phyloP scores from a whole-genome alignment of 2,797 vertebrate species.

The Poecilia wingei region DNA sequence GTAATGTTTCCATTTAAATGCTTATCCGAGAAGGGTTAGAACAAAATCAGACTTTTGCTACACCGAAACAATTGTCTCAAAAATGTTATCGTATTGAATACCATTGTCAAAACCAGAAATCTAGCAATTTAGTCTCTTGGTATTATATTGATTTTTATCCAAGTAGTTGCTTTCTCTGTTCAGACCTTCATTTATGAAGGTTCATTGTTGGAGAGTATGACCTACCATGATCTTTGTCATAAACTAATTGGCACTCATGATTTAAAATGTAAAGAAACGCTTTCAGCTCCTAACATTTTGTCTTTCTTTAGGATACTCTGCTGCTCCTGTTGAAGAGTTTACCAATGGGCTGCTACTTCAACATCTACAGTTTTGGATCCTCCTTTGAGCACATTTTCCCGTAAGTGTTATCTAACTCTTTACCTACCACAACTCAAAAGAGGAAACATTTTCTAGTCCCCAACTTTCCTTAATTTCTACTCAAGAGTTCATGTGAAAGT shows the following conservation, averaged over 20 bases:
- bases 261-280: no score
- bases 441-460: no score
- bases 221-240: no score
- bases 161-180: no score
- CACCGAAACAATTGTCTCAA: background rate
- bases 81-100: no score
- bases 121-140: no score
- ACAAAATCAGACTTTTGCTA: background rate
- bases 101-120: no score
- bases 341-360: constrained; percentile 89
- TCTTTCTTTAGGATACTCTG: constrained; percentile 77
- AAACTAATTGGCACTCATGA: no score
- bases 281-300: background rate
- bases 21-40: background rate
- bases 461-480: background rate
- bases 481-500: background rate
- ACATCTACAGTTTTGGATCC: constrained; percentile 87
- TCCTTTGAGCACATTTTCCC: constrained; percentile 80
- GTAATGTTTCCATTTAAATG: background rate
- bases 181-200: no score
- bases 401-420: constrained; percentile 29
- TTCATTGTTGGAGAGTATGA: no score
- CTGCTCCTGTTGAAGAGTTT: constrained; percentile 90
- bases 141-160: no score
- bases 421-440: no score